Evolutionary conservation across 1,140 invertebrate species (phyloP), one percentile per base, ranked within the genome.

Genomic region (Drosophila nannoptera): DNA sequence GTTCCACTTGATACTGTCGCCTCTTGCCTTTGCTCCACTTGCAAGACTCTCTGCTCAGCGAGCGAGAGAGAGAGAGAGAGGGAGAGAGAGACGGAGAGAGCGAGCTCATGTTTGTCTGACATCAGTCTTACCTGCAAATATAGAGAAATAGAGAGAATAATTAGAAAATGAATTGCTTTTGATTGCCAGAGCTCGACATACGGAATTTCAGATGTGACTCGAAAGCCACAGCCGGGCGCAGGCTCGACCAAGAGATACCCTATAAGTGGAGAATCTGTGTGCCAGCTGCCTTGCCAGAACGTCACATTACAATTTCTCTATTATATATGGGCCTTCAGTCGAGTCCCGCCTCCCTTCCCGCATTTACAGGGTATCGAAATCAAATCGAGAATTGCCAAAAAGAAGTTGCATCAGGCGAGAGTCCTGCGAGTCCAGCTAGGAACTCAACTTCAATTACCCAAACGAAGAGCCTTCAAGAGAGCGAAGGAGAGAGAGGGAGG

Each of bases 141-240:
- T 22, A 49, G 4, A 40, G 29, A 63, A 63, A n/a, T 14, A 52
- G 16, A 35, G 32, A 43, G 14, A 64, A 69, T 69, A 69, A 69
- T 69, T 69, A 69, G 46, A 16, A 52, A 64, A 64, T 50, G 42
- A 69, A 69, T 69, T 69, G 50, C 59, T 46, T 53, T 46, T 33
- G 66, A 63, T 55, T 50, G 45, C 55, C 49, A 45, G 8, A 35
- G 32, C 43, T 36, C 29, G 16, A 14, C 42, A 49, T 29, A 63
- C 52, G 33, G 45, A 64, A 64, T 69, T 63, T 63, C n/a, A 35
- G 31, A 63, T 55, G 42, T n/a, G 63, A 54, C 29, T 33, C n/a
- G 4, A 9, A 29, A 7, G 4, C 9, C 3, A n/a, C 9, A 33
- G 48, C 2, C 5, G 0, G 12, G n/a, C 22, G 16, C 22, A 14